phyloP scores from a whole-genome alignment of 2,888 invertebrate species.

The Lingula anatina region DNA sequence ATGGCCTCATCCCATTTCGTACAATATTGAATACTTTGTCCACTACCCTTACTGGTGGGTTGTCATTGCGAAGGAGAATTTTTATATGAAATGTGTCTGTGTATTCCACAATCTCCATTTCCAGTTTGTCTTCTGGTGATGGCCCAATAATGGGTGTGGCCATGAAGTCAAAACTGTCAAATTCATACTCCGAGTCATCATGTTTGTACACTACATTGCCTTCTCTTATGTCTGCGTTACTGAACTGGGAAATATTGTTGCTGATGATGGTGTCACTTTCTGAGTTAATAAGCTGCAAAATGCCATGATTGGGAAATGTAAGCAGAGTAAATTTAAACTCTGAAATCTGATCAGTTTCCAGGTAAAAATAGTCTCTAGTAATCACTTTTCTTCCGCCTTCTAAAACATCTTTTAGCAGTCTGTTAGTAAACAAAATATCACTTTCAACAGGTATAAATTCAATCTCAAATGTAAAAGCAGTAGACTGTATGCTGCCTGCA shows the following conservation, averaged over 20 bases:
- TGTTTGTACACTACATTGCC: constrained; percentile 81
- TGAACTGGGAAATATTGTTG: constrained; percentile 59
- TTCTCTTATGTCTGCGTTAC: constrained; percentile 67
- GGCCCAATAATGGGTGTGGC: constrained; percentile 57
- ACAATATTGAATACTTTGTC: constrained; percentile 81
- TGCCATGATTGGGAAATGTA: constrained; percentile 40
- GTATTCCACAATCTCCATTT: constrained; percentile 68
- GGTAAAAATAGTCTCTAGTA: constrained; percentile 65
- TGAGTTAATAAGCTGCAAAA: constrained; percentile 29
- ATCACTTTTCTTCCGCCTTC: constrained; percentile 77
- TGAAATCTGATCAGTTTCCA: constrained; percentile 63
- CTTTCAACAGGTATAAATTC: constrained; percentile 51
- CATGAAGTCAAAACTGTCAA: constrained; percentile 57
- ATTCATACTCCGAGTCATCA: constrained; percentile 82
- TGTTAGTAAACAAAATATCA: constrained; percentile 56
- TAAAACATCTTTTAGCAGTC: constrained; percentile 67
- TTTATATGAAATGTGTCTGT: constrained; percentile 74
- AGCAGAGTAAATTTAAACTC: constrained; percentile 75
- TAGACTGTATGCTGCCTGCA: constrained; percentile 54
- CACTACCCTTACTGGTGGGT: constrained; percentile 71
- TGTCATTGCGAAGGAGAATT: constrained; percentile 82
- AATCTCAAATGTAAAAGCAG: constrained; percentile 43
- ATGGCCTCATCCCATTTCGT: constrained; percentile 69
- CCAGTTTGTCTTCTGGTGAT: constrained; percentile 59
- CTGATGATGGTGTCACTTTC: constrained; percentile 39